Conservation (phyloP, 2,888 invertebrate species). For the Latrodectus elegans region DNA sequence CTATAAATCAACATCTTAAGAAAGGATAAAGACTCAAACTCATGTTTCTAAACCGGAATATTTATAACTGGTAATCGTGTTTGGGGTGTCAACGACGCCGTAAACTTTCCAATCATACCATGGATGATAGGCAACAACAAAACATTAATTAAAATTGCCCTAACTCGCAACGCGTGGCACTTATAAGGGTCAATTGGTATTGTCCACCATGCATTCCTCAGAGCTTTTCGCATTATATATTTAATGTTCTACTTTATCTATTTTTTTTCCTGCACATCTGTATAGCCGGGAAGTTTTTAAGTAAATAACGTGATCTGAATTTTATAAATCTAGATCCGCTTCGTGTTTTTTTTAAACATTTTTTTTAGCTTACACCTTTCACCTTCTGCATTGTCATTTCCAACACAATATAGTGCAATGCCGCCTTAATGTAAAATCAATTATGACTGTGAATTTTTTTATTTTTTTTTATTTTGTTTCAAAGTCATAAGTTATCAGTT, state of each 20-base stretch:
- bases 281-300: not conserved
- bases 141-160: slow-evolving; percentile 59
- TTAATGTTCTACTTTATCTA: slow-evolving; percentile 18
- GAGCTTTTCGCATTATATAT: slow-evolving; percentile 15
- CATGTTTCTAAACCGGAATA: slow-evolving; percentile 45
- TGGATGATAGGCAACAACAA: slow-evolving; percentile 39
- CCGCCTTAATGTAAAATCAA: not conserved
- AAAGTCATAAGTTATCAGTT: not conserved
- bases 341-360: slow-evolving; percentile 1
- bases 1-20: slow-evolving; percentile 67
- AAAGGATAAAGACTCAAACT: slow-evolving; percentile 40
- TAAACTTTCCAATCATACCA: slow-evolving; percentile 13
- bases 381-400: slow-evolving; percentile 36
- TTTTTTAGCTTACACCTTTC: slow-evolving; percentile 25
- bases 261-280: slow-evolving; percentile 8
- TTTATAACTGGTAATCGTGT: slow-evolving; percentile 62
- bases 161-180: slow-evolving; percentile 28
- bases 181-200: slow-evolving; percentile 44
- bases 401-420: not conserved
- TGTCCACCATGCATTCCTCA: slow-evolving; percentile 36
- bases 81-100: slow-evolving; percentile 44
- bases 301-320: slow-evolving; percentile 46
- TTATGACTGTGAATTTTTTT: not conserved
- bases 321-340: slow-evolving; percentile 7
- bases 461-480: not conserved